Conservation (phyloP, 2,888 invertebrate genomes). For the Sialis lutaria region DNA sequence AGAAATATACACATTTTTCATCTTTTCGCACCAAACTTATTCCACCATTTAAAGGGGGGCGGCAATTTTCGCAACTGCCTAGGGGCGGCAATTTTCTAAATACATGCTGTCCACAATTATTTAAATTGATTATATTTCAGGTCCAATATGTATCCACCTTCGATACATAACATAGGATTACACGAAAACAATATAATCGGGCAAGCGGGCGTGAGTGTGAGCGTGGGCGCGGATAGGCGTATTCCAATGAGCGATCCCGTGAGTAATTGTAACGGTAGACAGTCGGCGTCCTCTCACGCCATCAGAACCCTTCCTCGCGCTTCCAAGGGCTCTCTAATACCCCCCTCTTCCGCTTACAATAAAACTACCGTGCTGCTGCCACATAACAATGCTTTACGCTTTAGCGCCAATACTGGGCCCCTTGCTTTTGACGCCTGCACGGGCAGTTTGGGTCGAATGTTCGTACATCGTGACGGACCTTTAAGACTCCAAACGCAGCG, state of each 20-base stretch:
- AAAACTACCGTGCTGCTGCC: background rate
- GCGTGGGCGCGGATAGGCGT: too few species aligned
- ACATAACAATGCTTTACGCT: background rate
- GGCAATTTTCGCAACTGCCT: too few species aligned
- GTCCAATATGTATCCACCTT: too few species aligned
- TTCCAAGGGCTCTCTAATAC: background rate
- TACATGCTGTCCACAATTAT: too few species aligned
- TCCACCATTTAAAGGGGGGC: too few species aligned
- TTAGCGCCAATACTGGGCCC: background rate
- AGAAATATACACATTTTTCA: too few species aligned
- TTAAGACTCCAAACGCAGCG: background rate
- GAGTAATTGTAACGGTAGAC: slow-evolving; percentile 3
- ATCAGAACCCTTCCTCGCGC: background rate
- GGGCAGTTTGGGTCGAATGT: slow-evolving; percentile 5
- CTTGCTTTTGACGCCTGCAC: background rate
- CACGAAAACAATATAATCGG: too few species aligned
- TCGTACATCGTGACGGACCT: slow-evolving; percentile 5
- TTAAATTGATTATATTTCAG: too few species aligned
- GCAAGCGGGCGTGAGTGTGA: too few species aligned
- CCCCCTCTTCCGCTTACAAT: background rate
- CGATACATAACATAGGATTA: too few species aligned
- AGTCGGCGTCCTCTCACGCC: background rate
- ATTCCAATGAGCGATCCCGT: background rate
- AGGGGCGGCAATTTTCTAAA: too few species aligned
- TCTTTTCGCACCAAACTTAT: too few species aligned